A percentile compares a stretch with the other conserved stretches of the same genome.
Conservation (phyloP, 1,140 invertebrate species). For the Macrocentrus cingulum region DNA sequence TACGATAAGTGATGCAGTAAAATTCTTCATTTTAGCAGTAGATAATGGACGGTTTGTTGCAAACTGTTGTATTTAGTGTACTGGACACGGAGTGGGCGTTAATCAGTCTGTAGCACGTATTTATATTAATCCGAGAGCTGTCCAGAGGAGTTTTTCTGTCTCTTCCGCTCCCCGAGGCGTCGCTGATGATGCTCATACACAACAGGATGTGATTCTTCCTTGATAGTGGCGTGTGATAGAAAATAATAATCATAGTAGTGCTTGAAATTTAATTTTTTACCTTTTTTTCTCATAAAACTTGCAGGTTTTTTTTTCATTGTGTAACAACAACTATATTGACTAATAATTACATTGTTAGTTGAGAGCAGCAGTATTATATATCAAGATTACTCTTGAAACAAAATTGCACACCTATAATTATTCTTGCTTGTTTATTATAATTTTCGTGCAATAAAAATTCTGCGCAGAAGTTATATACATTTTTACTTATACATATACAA, state of each 20-base stretch:
- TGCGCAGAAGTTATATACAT: background rate
- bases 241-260: slow-evolving; percentile 8
- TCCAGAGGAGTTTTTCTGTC: no score
- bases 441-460: background rate
- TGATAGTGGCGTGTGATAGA: slow-evolving; percentile 19
- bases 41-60: background rate
- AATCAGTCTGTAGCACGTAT: background rate
- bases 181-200: slow-evolving; percentile 8
- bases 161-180: background rate
- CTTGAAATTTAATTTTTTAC: background rate
- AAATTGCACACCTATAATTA: no score
- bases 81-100: background rate
- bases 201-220: slow-evolving; percentile 24
- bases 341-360: no score
- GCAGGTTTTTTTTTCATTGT: background rate
- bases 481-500: no score
- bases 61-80: background rate
- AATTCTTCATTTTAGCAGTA: background rate
- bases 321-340: no score
- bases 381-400: no score
- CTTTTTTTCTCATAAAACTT: background rate
- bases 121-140: background rate
- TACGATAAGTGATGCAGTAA: background rate
- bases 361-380: no score
- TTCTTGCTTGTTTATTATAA: no score